Conservation (phyloP, 2,888 invertebrate species). For the Ctena decussata region DNA sequence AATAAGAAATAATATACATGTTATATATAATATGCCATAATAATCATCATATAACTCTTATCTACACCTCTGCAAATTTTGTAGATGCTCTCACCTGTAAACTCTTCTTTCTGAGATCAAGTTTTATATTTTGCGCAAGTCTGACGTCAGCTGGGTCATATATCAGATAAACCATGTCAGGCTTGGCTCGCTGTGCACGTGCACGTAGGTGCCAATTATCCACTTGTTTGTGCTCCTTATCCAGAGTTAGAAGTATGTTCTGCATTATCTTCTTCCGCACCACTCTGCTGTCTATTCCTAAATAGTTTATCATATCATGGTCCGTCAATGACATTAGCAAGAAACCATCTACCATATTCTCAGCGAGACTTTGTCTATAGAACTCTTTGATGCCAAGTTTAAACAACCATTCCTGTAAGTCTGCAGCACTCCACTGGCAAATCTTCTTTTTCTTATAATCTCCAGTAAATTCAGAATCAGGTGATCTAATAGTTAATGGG, state of each 20-base stretch:
- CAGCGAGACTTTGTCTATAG: conserved; percentile 85
- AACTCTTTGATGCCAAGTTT: conserved; percentile 85
- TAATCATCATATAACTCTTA: too few species aligned
- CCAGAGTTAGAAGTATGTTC: conserved; percentile 82
- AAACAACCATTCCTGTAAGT: conserved; percentile 86
- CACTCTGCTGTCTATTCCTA: conserved; percentile 85
- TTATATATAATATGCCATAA: too few species aligned
- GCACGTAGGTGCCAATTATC: conserved; percentile 86
- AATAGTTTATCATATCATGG: conserved; percentile 83
- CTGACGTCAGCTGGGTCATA: conserved; percentile 86
- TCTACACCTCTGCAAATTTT: too few species aligned
- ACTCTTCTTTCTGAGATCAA: conserved; percentile 82
- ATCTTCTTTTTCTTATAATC: conserved; percentile 84
- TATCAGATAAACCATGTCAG: conserved; percentile 83
- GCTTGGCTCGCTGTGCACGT: conserved; percentile 80
- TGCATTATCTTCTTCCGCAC: conserved; percentile 86
- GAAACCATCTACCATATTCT: conserved; percentile 86
- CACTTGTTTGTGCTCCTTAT: conserved; percentile 83
- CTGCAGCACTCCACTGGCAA: conserved; percentile 83
- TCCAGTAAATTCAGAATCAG: conserved; percentile 83
- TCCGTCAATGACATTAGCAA: conserved; percentile 86
- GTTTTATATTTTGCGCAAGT: conserved; percentile 84
- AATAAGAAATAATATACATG: too few species aligned
- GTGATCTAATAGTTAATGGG: conserved; percentile 72
- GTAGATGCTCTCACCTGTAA: conserved; percentile 80